Evolutionary conservation across 1,140 invertebrate species (phyloP), one percentile per base, ranked within the genome.

Genomic region (Hormaphis cornu): DNA sequence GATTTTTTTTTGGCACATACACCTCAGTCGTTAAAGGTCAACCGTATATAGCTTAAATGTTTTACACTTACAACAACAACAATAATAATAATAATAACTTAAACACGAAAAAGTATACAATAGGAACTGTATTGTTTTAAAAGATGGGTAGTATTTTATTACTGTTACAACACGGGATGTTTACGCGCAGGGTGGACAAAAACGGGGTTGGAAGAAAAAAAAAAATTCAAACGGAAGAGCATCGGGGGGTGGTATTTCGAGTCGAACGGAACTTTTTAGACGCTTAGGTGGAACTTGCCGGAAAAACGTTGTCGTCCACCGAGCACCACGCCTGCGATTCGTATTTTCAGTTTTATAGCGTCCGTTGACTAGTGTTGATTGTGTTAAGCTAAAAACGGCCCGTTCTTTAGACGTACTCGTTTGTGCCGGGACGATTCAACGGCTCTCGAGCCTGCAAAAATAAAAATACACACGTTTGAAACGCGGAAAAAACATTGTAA

Each of bases 361-460:
- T 46, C 20, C 59, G 33, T 63, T 63, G 44, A 63, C 59, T 63
- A 63, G 59, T 63, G 42, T 48, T 42, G 26, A n/a, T n/a, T 44
- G 24, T 16, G 58, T n/a, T 50, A 18, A 48, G 28, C 48, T 35
- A 66, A 50, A 33, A 50, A 30, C 44, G 61, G 61, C 54, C 50
- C 42, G 37, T 30, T 26, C 69, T 63, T 80, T 81, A 82, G 76
- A 87, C 86, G 79, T 84, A 86, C 75, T 87, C 85, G 79, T 87
- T 87, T 76, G 83, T 85, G 75, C 84, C 84, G 75, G 85, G 83
- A 78, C 82, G 83, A 72, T 85, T 88, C 74, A 87, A 81, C 69
- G 86, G 86, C 80, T 87, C 84, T 79, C 87, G 85, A 73, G 86
- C 85, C 86, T 88, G 80, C 9, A 80, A 82, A 78, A 72, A 78